Evolutionary conservation across 2,888 invertebrate genomes (phyloP).

Genomic region (Eupeodes latifasciatus): DNA sequence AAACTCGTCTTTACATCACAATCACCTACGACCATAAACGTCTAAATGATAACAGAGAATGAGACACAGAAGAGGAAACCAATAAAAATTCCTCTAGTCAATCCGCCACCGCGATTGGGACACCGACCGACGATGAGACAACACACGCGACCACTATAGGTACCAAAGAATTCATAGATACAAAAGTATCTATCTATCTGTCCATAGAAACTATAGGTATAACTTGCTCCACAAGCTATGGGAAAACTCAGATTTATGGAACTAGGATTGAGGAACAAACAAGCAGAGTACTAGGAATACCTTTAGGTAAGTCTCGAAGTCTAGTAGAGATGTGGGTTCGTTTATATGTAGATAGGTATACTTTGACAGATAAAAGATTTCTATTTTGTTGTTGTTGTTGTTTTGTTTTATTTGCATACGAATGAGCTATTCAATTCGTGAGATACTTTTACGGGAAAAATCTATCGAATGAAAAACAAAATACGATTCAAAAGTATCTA

Average conservation of each 20-base stretch:
- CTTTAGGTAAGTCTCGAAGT: background rate
- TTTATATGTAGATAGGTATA: background rate
- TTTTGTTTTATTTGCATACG: background rate
- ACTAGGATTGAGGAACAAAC: conserved; percentile 34
- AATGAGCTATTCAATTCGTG: conserved; percentile 28
- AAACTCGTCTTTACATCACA: conserved; percentile 38
- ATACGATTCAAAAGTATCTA: background rate
- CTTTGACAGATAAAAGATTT: conserved; percentile 27
- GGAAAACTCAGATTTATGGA: conserved; percentile 15
- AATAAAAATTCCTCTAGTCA: conserved; percentile 48
- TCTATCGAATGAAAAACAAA: conserved; percentile 40
- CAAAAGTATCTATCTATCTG: conserved; percentile 38
- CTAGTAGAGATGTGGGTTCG: background rate
- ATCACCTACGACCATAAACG: conserved; percentile 14
- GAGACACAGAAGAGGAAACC: conserved; percentile 25
- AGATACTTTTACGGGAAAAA: conserved; percentile 51
- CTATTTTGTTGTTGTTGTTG: background rate
- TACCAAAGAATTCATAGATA: conserved; percentile 13
- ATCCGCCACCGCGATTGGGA: conserved; percentile 18
- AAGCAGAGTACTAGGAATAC: background rate
- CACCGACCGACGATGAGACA: background rate
- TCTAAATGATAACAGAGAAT: conserved; percentile 58
- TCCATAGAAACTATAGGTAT: background rate
- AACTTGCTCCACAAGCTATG: conserved; percentile 7
- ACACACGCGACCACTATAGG: no score